phyloP scores from a whole-genome alignment of 2,113 vertebrate genomes.

The Bothrops jararaca region DNA sequence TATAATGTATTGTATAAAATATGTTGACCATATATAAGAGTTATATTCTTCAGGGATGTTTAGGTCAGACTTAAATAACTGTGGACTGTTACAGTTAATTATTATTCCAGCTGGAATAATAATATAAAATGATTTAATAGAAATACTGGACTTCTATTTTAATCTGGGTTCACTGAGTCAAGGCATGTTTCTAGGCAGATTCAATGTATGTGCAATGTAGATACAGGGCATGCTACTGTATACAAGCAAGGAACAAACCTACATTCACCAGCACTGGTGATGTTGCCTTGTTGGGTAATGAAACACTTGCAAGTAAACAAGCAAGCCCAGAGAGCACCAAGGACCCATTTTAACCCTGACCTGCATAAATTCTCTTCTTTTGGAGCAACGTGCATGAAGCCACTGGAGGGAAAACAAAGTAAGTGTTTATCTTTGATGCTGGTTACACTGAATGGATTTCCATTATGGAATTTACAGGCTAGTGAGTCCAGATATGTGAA shows the following conservation, averaged over 20 bases:
- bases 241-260: background rate
- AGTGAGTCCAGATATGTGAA: constrained; percentile 64
- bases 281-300: background rate
- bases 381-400: constrained; percentile 39
- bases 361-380: background rate
- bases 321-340: background rate
- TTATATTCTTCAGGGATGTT: constrained; percentile 47
- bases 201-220: constrained; percentile 15
- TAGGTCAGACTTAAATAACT: constrained; percentile 40
- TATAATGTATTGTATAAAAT: constrained; percentile 61
- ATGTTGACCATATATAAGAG: constrained; percentile 35
- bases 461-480: constrained; percentile 56
- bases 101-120: constrained; percentile 56
- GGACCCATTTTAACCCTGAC: background rate
- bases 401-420: constrained; percentile 52
- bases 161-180: constrained; percentile 42
- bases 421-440: constrained; percentile 48
- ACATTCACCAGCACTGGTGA: background rate
- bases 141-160: constrained; percentile 40
- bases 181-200: constrained; percentile 51
- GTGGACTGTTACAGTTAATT: constrained; percentile 48
- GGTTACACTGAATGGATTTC: constrained; percentile 53
- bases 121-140: constrained; percentile 44
- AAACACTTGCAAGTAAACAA: background rate
- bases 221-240: background rate